A percentile compares a stretch with the other conserved stretches of the same genome.
Evolutionary conservation across 2,888 invertebrate genomes (phyloP).

Genomic region (Apodemia duryi): DNA sequence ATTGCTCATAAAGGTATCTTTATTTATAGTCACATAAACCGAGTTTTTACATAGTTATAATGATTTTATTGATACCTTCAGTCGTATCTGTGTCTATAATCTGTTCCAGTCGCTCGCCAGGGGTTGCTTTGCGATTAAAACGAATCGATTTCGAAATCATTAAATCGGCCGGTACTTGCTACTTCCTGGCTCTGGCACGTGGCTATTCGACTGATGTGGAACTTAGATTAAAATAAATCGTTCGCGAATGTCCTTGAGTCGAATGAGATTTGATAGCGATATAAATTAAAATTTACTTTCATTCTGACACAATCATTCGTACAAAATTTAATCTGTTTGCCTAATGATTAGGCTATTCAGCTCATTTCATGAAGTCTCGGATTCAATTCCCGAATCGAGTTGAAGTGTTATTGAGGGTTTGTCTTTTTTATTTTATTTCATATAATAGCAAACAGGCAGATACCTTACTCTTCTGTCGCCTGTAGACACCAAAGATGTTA

Average conservation of each 20-base stretch:
- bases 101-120: slow-evolving; percentile 25
- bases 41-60: neutral
- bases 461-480: no score
- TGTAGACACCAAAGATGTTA: no score
- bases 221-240: slow-evolving; percentile 27
- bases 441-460: no score
- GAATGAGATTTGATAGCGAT: slow-evolving; percentile 9
- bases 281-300: slow-evolving; percentile 6
- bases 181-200: slow-evolving; percentile 52
- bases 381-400: no score
- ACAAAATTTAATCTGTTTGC: no score
- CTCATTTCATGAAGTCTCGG: no score
- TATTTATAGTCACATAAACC: neutral
- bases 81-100: slow-evolving; percentile 23
- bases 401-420: no score
- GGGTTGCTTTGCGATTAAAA: slow-evolving; percentile 57
- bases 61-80: slow-evolving; percentile 22
- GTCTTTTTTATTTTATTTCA: no score
- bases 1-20: no score
- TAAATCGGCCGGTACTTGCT: slow-evolving; percentile 57
- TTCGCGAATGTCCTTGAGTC: slow-evolving; percentile 20
- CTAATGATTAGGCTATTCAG: no score
- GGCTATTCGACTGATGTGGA: slow-evolving; percentile 34
- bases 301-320: neutral
- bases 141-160: slow-evolving; percentile 69